A percentile compares a stretch with the other conserved stretches of the same genome.
These are phyloP conservation scores for Gymnosoma rotundatum DNA, from an alignment of 2,888 invertebrate genomes.

Conservation along the genomic window DNA sequence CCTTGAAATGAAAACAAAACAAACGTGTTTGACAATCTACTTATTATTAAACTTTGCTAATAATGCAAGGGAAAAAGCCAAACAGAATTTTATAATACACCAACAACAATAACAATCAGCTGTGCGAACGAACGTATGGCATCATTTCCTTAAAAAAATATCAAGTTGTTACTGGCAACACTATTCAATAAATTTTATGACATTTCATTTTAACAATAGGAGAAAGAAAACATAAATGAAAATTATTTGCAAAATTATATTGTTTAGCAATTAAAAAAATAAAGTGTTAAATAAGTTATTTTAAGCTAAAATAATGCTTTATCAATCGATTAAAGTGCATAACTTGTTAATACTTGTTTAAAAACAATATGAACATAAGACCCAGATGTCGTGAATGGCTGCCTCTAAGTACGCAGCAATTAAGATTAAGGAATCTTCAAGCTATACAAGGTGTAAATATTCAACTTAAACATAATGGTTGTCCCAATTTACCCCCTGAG, in stretches of 20 bases:
- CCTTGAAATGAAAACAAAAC: conserved; percentile 26
- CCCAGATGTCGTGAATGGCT: conserved; percentile 78
- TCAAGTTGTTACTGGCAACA: neutral
- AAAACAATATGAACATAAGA: conserved; percentile 75
- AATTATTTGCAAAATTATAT: conserved; percentile 35
- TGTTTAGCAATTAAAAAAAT: conserved; percentile 23
- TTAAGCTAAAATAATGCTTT: conserved; percentile 39
- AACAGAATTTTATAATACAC: too few species aligned
- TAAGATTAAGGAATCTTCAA: conserved; percentile 90
- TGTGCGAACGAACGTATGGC: neutral
- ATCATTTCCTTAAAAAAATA: neutral
- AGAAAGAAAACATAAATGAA: conserved; percentile 51
- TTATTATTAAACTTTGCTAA: neutral
- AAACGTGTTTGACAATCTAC: conserved; percentile 21
- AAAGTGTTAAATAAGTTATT: conserved; percentile 37
- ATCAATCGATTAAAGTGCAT: neutral
- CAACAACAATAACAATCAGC: neutral
- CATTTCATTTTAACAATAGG: conserved; percentile 52
- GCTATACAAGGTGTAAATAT: conserved; percentile 88
- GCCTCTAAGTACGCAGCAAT: conserved; percentile 92
- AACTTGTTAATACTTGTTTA: conserved; percentile 30
- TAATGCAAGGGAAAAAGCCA: too few species aligned
- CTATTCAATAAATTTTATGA: conserved; percentile 23
- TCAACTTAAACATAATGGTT: conserved; percentile 69
- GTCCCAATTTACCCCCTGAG: conserved; percentile 9